These are phyloP conservation scores for Thera britannica DNA, from an alignment of 2,888 invertebrate species.

Conservation along the genomic window DNA sequence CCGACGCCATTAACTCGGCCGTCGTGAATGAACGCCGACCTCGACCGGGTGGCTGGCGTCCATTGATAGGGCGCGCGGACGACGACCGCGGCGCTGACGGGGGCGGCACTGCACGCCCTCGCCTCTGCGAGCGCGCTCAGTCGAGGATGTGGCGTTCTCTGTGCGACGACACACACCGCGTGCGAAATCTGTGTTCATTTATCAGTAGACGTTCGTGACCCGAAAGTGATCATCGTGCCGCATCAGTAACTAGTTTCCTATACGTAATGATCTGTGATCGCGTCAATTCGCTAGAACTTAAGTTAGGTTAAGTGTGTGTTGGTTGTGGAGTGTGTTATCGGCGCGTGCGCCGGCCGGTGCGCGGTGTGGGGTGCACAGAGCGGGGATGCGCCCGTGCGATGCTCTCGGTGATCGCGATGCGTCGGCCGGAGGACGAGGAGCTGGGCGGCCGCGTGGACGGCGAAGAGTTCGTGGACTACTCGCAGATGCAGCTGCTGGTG, in stretches of 20 bases:
- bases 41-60: constrained; percentile 78
- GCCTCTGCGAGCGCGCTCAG: constrained; percentile 80
- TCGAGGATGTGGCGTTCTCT: constrained; percentile 83
- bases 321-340: constrained; percentile 39
- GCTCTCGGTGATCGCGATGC: constrained; percentile 89
- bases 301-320: constrained; percentile 58
- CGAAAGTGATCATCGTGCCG: constrained; percentile 64
- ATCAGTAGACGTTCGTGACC: constrained; percentile 71
- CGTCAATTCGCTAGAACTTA: constrained; percentile 72
- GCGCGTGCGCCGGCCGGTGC: constrained; percentile 21
- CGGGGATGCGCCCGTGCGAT: constrained; percentile 82
- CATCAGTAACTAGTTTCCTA: constrained; percentile 58
- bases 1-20: constrained; percentile 79
- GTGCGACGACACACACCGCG: constrained; percentile 76
- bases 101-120: constrained; percentile 81
- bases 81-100: constrained; percentile 73
- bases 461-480: constrained; percentile 93
- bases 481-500: constrained; percentile 91
- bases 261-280: constrained; percentile 78
- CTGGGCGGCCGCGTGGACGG: constrained; percentile 79
- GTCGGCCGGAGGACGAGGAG: constrained; percentile 89
- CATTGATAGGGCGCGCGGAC: constrained; percentile 80
- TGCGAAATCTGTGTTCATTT: constrained; percentile 82
- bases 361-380: constrained; percentile 67
- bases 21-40: constrained; percentile 83